Evolutionary conservation across 1,140 invertebrate genomes (phyloP).

Genomic region (Berghia stephanieae): DNA sequence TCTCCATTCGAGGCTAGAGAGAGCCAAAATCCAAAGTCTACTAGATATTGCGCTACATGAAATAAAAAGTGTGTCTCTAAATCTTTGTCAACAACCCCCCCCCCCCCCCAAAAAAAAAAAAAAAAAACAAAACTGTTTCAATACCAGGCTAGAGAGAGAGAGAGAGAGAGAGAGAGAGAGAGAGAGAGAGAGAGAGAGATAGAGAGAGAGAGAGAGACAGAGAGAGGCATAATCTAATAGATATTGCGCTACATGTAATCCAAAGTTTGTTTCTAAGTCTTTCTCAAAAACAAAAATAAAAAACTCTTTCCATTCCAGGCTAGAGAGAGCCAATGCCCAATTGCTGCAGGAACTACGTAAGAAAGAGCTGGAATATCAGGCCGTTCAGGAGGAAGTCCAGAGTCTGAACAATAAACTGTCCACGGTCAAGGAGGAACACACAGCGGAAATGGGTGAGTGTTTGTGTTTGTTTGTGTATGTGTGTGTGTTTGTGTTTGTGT

Average conservation of each 20-base stretch:
- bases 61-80: no score
- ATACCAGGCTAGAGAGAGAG: no score
- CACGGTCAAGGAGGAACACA: slow-evolving; percentile 54
- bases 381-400: slow-evolving; percentile 51
- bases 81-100: no score
- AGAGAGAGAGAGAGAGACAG: slow-evolving; percentile 11
- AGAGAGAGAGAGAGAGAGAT: no score
- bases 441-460: slow-evolving; percentile 49
- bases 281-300: no score
- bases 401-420: slow-evolving; percentile 54
- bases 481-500: no score
- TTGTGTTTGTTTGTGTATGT: not conserved
- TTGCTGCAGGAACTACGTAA: slow-evolving; percentile 51
- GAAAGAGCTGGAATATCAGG: slow-evolving; percentile 53
- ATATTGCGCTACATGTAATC: not conserved
- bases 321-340: slow-evolving; percentile 56
- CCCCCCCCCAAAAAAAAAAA: no score
- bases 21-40: no score
- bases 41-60: no score
- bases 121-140: no score
- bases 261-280: no score
- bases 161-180: slow-evolving; percentile 16
- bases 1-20: slow-evolving; percentile 10
- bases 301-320: slow-evolving; percentile 36
- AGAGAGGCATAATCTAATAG: not conserved